Evolutionary conservation across 2,113 vertebrate species (phyloP), one percentile per base, ranked within the genome.

Genomic region (Campylomormyrus numenius): DNA sequence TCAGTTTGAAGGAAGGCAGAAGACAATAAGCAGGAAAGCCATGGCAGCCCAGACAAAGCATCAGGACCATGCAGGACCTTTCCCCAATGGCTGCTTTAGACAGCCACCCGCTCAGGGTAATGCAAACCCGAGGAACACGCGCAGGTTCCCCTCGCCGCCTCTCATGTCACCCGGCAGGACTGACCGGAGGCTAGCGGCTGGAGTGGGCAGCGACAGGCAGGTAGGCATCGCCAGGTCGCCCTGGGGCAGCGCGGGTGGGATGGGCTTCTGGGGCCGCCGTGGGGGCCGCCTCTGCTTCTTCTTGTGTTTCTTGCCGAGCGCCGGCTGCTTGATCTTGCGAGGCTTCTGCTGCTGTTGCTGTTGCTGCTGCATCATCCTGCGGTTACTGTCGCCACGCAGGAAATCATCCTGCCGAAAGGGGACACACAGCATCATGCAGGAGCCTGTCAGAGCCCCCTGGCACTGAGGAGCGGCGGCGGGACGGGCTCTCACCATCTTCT

Each of bases 241-340:
- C 94, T 99, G 98, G 87, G 98, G 98, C 93, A 99, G 93, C 50
- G 98, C 98, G 89, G 98, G 98, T 89, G 98, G 98, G 94, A 99
- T 99, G 94, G 98, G 98, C 90, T 99, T 99, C 94, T 99, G 98
- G 53, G 98, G 98, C 94, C 98, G 95, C n/a, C 97, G 96, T 0
- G 98, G 98, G 42, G 96, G 97, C 95, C 97, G 97, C 92, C 98
- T 96, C 93, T 97, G 96, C 95, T 99, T 99, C 95, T 99, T 99
- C 96, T 99, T 99, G 94, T 99, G 98, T 97, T 99, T 99, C 98
- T 99, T 99, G 96, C 98, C 99, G 95, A 99, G 97, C 49, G 98
- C 98, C 93, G 98, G 98, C 56, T 98, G 98, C 95, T 99, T 99
- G 1, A 97, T 98, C 97, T 98, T 99, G 92, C 98, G 98, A 94